A percentile compares a stretch with the other conserved stretches of the same genome.
Evolutionary conservation across 2,797 vertebrate species (phyloP).

Genomic region (Anabacerthia variegaticeps): DNA sequence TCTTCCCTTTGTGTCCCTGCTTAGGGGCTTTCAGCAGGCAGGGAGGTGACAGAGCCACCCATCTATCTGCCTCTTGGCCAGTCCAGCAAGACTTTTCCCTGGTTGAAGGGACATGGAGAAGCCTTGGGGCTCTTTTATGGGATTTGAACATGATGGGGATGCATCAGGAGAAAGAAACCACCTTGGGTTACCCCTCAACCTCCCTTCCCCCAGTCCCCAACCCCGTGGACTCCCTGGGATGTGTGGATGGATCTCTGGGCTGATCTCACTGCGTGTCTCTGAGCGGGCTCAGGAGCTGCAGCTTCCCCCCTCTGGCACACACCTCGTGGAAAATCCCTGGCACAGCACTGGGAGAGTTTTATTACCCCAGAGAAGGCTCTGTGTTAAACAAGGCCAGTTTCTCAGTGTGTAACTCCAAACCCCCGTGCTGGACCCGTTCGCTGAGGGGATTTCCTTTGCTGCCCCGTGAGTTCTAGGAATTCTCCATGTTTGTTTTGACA

Average conservation of each 20-base stretch:
- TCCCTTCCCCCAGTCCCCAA: background rate
- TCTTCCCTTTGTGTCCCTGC: background rate
- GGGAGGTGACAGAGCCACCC: background rate
- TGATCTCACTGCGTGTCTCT: background rate
- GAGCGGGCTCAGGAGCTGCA: background rate
- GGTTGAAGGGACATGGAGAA: background rate
- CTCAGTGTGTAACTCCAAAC: background rate
- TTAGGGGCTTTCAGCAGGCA: background rate
- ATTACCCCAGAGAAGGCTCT: background rate
- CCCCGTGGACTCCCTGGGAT: background rate
- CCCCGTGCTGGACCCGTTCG: rapidly evolving
- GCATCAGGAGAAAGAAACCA: background rate
- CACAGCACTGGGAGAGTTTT: background rate
- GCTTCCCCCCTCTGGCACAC: background rate
- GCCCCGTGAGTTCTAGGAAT: background rate
- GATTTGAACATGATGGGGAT: background rate
- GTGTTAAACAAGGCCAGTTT: background rate
- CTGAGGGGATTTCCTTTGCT: conserved; percentile 43
- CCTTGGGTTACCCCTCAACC: background rate
- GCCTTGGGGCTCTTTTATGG: background rate
- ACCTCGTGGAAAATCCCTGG: conserved; percentile 39
- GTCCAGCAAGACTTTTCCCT: background rate
- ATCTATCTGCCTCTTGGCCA: background rate
- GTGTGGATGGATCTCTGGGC: background rate
- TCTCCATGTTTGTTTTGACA: background rate